Percentiles rank a stretch among this genome's conserved stretches.
Conservation (phyloP, 2,888 invertebrate genomes). For the Entomobrya proxima region DNA sequence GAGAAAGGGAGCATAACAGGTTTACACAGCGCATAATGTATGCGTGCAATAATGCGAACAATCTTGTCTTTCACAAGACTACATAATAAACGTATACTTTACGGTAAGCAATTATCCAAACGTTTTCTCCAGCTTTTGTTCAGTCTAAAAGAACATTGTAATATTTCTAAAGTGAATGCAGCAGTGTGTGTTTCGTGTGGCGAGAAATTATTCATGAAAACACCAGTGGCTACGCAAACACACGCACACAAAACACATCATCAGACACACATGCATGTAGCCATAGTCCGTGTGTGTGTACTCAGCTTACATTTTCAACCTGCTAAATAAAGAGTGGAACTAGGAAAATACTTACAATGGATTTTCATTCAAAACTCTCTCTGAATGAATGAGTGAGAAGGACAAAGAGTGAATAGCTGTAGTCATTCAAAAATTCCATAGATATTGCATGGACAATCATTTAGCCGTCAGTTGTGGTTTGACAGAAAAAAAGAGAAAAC, state of each 20-base stretch:
- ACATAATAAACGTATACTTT: too few species aligned
- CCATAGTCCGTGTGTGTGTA: neutral
- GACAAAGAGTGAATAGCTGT: neutral
- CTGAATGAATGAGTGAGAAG: neutral
- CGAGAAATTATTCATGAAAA: slow-evolving; percentile 2
- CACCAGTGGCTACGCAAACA: neutral
- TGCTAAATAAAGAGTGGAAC: neutral
- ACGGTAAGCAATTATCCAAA: too few species aligned
- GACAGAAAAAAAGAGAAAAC: neutral
- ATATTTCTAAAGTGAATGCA: too few species aligned
- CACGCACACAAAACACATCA: neutral
- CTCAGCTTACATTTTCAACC: neutral
- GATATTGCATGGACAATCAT: slow-evolving; percentile 20
- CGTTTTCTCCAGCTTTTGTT: too few species aligned
- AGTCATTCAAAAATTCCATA: slow-evolving; percentile 15
- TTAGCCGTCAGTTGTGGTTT: neutral
- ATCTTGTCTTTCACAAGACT: too few species aligned
- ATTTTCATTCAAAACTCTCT: neutral
- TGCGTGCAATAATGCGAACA: too few species aligned
- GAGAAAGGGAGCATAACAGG: too few species aligned
- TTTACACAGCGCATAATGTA: too few species aligned
- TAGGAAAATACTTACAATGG: neutral
- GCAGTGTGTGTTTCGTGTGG: neutral
- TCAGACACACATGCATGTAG: neutral
- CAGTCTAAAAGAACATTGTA: too few species aligned